A percentile compares a stretch with the other conserved stretches of the same genome.
Conservation (phyloP, 2,888 invertebrate species). For the Megamerina dolium region DNA sequence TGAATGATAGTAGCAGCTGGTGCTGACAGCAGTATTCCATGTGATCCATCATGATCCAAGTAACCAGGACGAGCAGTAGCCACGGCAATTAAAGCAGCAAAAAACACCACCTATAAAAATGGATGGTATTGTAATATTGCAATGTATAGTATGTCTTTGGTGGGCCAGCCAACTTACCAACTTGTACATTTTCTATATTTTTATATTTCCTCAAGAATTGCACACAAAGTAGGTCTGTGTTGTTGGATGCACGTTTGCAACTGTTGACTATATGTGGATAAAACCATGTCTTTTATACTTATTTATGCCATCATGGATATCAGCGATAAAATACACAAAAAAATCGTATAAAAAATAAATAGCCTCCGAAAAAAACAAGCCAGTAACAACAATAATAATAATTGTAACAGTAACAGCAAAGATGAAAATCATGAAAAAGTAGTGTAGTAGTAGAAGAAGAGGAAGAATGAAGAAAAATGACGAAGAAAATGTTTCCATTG, state of each 20-base stretch:
- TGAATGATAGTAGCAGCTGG: slow-evolving; percentile 34
- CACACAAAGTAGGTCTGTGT: slow-evolving; percentile 18
- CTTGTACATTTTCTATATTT: slow-evolving; percentile 40
- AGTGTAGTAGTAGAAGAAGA: too few relatives aligned
- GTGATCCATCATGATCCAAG: slow-evolving; percentile 21
- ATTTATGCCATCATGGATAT: too few relatives aligned
- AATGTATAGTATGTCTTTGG: neutral
- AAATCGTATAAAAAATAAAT: too few relatives aligned
- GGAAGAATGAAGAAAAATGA: too few relatives aligned
- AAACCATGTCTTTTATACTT: slow-evolving; percentile 10
- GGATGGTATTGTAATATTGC: slow-evolving; percentile 4
- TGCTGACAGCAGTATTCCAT: slow-evolving; percentile 23
- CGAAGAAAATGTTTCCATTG: too few relatives aligned
- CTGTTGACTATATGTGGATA: slow-evolving; percentile 8
- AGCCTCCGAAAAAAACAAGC: too few relatives aligned
- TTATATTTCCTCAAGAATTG: slow-evolving; percentile 11
- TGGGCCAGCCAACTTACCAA: slow-evolving; percentile 33
- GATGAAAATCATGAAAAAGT: too few relatives aligned
- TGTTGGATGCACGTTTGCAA: slow-evolving; percentile 14
- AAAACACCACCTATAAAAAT: slow-evolving; percentile 35
- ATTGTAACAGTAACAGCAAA: too few relatives aligned
- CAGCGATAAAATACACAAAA: too few relatives aligned
- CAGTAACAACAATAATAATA: too few relatives aligned
- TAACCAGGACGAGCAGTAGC: slow-evolving; percentile 43
- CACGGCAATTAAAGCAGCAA: slow-evolving; percentile 38